Evolutionary conservation across 2,888 invertebrate genomes (phyloP), one percentile per base, ranked within the genome.

Genomic region (Eupithecia inturbata): DNA sequence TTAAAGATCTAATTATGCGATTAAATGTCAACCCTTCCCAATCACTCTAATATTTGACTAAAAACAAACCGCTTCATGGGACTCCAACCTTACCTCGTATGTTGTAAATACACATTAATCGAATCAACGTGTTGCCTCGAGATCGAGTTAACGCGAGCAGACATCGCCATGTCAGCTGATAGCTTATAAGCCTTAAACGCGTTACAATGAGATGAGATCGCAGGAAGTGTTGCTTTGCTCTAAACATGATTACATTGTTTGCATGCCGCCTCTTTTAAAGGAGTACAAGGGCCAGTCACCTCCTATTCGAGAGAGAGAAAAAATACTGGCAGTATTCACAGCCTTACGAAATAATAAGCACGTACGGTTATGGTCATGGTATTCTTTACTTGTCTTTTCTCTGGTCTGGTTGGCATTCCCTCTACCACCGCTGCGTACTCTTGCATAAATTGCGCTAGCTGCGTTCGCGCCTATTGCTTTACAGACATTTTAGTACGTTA

Each of bases 171-270:
- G 57, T n/a, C 60, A 36, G 16, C 14, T 60, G 60, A 73, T 73
- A 67, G 73, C 67, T 63, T 67, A 72, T 68, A 63, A 72, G 36
- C 41, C n/a, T 31, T 73, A 70, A 67, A 45, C 33, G 26, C 22
- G 53, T 73, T 73, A 73, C n/a, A 67, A 70, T 49, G 53, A 57
- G 57, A 57, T 49, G 53, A 39, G 28, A 62, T 31, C 62, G 31
- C 31, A 16, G 19, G 62, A 31, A 19, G 28, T 16, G 26, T 16
- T 62, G 31, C 62, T 62, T 62, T 62, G 19, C 19, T 14, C 19
- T 22, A 3, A 53, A 57, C 26, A 62, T 62, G 31, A 60, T 60
- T 60, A 60, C 28, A 28, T 60, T 60, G 22, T 53, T 53, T 53
- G 53, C 53, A 49, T 49, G n/a, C 49, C 49, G 1, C n/a, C 49